Percentiles rank a stretch among this genome's conserved stretches.
Evolutionary conservation across 1,140 invertebrate species (phyloP).

Genomic region (Bactericera cockerelli): DNA sequence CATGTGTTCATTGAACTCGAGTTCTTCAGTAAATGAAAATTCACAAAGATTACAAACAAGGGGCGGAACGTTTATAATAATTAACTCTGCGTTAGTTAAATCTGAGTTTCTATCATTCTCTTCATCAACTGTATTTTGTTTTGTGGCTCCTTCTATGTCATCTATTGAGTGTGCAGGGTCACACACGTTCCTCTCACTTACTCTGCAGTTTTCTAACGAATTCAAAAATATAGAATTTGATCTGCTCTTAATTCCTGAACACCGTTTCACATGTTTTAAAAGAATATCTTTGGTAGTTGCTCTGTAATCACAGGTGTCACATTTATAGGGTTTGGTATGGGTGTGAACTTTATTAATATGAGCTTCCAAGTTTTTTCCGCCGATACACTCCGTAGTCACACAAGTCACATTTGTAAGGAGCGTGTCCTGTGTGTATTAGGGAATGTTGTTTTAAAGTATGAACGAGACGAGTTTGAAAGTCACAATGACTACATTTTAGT

Average conservation of each 20-base stretch:
- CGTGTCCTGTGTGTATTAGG: constrained; percentile 17
- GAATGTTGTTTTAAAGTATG: constrained; percentile 14
- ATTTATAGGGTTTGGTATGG: constrained; percentile 41
- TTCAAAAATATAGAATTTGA: too few species aligned
- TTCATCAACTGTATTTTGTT: too few species aligned
- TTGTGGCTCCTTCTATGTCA: too few species aligned
- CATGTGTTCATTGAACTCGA: constrained; percentile 35
- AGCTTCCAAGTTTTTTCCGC: constrained; percentile 38
- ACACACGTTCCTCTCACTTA: too few species aligned
- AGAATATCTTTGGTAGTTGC: not conserved
- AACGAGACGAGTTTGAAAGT: not conserved
- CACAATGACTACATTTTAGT: constrained; percentile 10
- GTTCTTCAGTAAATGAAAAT: constrained; percentile 53
- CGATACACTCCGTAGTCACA: constrained; percentile 13
- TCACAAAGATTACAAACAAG: constrained; percentile 46
- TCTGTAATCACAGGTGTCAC: constrained; percentile 21
- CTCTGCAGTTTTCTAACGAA: too few species aligned
- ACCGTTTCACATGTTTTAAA: not conserved
- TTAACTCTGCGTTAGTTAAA: not conserved
- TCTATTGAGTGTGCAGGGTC: too few species aligned
- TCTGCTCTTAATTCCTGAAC: constrained; percentile 15
- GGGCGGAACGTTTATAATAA: constrained; percentile 24
- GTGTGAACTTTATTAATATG: constrained; percentile 38
- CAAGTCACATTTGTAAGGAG: constrained; percentile 13
- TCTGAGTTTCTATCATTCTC: too few species aligned